These are phyloP conservation scores for Helicoverpa armigera DNA, from an alignment of 1,140 invertebrate genomes.

Conservation along the genomic window DNA sequence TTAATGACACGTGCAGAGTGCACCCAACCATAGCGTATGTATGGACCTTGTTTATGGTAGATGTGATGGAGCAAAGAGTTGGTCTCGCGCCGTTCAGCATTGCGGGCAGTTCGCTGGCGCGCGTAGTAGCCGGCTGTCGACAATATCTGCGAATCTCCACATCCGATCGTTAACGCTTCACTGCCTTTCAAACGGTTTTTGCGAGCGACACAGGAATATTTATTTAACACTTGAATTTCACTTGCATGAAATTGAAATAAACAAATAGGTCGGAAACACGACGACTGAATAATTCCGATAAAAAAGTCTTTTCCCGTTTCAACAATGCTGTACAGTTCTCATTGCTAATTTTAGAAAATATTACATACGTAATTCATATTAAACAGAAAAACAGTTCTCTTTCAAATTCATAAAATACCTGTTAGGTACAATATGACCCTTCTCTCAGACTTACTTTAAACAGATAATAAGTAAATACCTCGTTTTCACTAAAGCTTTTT, in stretches of 20 bases:
- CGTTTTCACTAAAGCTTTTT: not conserved
- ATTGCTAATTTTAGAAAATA: no score
- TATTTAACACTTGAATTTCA: slow-evolving; percentile 50
- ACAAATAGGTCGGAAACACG: slow-evolving; percentile 42
- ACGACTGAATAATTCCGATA: slow-evolving; percentile 41
- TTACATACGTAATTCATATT: no score
- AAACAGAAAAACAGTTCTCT: no score
- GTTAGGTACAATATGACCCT: no score
- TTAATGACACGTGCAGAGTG: slow-evolving; percentile 9
- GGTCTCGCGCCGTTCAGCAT: slow-evolving; percentile 73
- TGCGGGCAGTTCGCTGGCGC: slow-evolving; percentile 58
- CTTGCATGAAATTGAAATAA: slow-evolving; percentile 52
- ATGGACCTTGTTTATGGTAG: slow-evolving; percentile 17
- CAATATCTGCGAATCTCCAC: slow-evolving; percentile 56
- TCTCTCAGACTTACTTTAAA: no score
- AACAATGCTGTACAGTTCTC: not conserved
- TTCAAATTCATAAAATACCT: no score
- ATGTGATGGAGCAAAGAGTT: not conserved
- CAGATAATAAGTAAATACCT: no score
- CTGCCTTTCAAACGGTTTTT: slow-evolving; percentile 67
- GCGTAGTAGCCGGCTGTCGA: slow-evolving; percentile 24
- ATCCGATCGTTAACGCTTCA: slow-evolving; percentile 66
- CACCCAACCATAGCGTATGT: slow-evolving; percentile 10
- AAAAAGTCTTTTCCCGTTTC: not conserved
- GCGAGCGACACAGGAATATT: slow-evolving; percentile 57